Conservation (phyloP, 2,888 invertebrate genomes). For the Leistus spinibarbis region DNA sequence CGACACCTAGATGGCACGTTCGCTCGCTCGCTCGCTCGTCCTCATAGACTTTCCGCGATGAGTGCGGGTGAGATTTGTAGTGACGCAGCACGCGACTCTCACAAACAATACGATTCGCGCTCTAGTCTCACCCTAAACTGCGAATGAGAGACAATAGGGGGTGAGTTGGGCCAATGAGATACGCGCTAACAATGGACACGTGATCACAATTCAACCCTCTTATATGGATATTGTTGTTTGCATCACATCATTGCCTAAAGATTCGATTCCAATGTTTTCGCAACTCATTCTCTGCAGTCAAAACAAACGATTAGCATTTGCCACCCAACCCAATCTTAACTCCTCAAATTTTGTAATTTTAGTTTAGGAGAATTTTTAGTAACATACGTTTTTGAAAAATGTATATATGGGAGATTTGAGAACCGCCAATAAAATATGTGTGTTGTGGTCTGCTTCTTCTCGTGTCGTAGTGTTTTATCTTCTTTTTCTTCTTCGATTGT, state of each 20-base stretch:
- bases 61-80: not conserved
- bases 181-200: constrained; percentile 33
- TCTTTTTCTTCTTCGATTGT: not conserved
- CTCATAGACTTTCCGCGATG: not conserved
- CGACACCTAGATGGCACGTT: not conserved
- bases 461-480: not conserved
- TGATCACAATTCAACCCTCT: constrained; percentile 13
- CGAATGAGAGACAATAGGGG: constrained; percentile 15
- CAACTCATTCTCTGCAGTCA: constrained; percentile 1
- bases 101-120: constrained; percentile 19
- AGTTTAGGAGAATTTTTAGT: not conserved
- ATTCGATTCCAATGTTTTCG: constrained; percentile 10
- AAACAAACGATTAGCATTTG: constrained; percentile 4
- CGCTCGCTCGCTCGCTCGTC: not conserved
- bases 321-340: not conserved
- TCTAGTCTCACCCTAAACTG: not conserved
- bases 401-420: no score
- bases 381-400: not conserved
- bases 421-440: not conserved
- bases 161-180: constrained; percentile 35
- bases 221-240: not conserved
- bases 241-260: not conserved
- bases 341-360: not conserved
- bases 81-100: constrained; percentile 5
- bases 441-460: no score